phyloP scores from a whole-genome alignment of 2,797 vertebrate species.

The Helarctos malayanus region DNA sequence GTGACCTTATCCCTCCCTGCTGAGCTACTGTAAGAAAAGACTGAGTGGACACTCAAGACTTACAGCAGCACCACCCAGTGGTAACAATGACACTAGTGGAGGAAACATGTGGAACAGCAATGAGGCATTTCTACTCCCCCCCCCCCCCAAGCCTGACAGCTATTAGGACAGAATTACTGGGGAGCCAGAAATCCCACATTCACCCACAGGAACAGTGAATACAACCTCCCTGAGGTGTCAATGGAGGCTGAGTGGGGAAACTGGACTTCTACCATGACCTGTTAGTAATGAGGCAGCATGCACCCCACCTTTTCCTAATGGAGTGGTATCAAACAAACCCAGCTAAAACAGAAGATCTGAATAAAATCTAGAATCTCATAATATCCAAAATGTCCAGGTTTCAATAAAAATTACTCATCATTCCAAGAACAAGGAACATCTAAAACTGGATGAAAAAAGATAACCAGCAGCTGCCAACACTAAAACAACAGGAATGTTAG shows the following conservation, averaged over 20 bases:
- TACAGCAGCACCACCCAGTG: neutral
- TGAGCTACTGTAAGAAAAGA: neutral
- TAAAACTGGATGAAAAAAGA: neutral
- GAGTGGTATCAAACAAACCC: neutral
- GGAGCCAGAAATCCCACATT: neutral
- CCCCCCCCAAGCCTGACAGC: neutral
- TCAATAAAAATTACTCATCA: neutral
- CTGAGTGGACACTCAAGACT: neutral
- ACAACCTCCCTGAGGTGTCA: neutral
- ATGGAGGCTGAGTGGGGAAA: neutral
- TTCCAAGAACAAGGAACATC: neutral
- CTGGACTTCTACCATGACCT: neutral
- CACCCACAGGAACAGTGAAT: neutral
- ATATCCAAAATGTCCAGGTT: neutral
- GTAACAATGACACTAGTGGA: neutral
- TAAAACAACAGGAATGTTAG: neutral
- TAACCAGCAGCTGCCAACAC: neutral
- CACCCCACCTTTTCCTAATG: neutral
- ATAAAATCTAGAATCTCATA: neutral
- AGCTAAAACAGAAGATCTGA: neutral
- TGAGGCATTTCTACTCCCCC: neutral
- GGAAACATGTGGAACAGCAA: neutral
- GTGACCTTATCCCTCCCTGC: neutral
- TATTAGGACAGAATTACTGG: neutral
- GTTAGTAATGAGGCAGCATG: neutral